phyloP scores from a whole-genome alignment of 1,140 invertebrate genomes.

The Fopius arisanus region DNA sequence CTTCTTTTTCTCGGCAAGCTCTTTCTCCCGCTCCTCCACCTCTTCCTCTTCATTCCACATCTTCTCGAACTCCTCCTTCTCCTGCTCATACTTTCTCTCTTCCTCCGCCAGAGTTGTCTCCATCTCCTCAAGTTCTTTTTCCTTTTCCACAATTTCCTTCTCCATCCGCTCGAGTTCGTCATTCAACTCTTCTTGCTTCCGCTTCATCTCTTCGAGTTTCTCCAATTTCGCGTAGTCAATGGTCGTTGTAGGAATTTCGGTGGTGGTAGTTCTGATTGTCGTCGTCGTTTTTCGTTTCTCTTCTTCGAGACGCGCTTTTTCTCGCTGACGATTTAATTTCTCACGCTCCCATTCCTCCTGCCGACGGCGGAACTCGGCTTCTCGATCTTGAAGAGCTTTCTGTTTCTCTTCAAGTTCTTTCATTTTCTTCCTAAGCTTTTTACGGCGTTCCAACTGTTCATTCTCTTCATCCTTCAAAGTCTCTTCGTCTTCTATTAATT shows the following conservation, averaged over 20 bases:
- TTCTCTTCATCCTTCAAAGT: neutral
- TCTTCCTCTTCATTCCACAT: slow-evolving; percentile 19
- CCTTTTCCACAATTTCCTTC: slow-evolving; percentile 1
- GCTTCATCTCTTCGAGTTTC: slow-evolving; percentile 5
- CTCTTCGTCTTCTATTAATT: neutral
- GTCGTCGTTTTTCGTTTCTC: neutral
- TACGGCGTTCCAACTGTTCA: neutral
- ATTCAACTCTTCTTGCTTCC: neutral
- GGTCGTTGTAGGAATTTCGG: neutral
- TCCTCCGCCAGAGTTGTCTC: neutral
- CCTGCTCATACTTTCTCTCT: slow-evolving; percentile 17
- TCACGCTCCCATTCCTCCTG: neutral
- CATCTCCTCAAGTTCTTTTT: slow-evolving; percentile 22
- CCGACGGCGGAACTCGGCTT: neutral
- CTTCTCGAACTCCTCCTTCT: slow-evolving; percentile 26
- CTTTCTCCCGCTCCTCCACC: neutral
- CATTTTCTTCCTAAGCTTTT: neutral
- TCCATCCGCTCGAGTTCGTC: slow-evolving; percentile 16
- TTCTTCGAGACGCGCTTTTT: neutral
- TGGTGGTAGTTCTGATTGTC: neutral
- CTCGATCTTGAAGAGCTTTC: neutral
- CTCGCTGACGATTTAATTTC: neutral
- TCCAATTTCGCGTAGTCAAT: neutral
- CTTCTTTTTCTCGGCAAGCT: slow-evolving; percentile 23
- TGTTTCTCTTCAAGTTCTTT: neutral